Percentiles rank a stretch among this genome's conserved stretches.
Conservation (phyloP, 2,113 vertebrate species). For the Casuarius casuarius region DNA sequence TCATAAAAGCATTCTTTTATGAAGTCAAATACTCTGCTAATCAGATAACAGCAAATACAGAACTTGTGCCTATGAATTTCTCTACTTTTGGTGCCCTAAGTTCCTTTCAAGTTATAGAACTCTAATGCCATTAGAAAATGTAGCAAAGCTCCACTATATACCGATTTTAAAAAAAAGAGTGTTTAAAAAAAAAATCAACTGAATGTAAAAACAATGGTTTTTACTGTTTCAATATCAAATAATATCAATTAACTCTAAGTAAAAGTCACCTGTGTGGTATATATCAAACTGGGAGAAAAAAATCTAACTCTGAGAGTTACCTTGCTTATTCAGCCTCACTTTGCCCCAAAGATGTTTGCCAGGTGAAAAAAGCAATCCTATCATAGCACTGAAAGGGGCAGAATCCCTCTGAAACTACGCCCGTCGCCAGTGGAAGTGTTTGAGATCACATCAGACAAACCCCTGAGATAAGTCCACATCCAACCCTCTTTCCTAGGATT, state of each 20-base stretch:
- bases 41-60: not conserved
- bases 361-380: not conserved
- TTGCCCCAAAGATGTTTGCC: not conserved
- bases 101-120: not conserved
- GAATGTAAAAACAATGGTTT: too few relatives aligned
- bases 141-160: not conserved
- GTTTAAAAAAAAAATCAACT: not conserved
- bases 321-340: not conserved
- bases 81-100: not conserved
- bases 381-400: not conserved
- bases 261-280: not conserved
- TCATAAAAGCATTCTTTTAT: not conserved
- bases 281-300: not conserved
- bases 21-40: not conserved
- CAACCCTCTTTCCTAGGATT: not conserved
- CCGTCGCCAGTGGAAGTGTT: not conserved
- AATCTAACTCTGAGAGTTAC: not conserved
- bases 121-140: not conserved
- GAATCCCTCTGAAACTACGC: not conserved
- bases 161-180: not conserved
- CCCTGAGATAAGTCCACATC: not conserved
- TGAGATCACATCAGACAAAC: accelerated
- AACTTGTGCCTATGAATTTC: not conserved
- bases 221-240: not conserved
- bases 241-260: not conserved